Conservation (phyloP, 2,888 invertebrate genomes). For the Oscheius sp. region DNA sequence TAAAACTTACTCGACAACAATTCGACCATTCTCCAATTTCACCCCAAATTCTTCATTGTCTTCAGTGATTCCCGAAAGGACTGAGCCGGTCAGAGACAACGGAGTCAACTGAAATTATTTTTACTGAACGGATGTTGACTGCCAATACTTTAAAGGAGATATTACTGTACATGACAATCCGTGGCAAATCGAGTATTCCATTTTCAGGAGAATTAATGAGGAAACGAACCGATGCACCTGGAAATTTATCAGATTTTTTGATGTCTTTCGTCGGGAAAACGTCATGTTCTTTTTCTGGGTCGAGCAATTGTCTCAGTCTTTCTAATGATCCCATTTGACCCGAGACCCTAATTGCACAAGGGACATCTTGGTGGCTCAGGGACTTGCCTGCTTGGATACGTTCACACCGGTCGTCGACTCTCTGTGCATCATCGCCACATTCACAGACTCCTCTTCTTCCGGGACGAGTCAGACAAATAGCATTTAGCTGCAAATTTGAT, state of each 20-base stretch:
- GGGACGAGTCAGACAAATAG: slow-evolving; percentile 45
- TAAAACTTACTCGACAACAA: slow-evolving; percentile 50
- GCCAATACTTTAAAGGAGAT: slow-evolving; percentile 14
- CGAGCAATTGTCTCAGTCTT: neutral
- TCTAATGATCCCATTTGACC: slow-evolving; percentile 14
- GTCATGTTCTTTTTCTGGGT: neutral
- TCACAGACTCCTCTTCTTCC: slow-evolving; percentile 50
- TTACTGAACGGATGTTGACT: neutral
- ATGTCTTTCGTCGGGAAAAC: neutral
- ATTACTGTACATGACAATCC: slow-evolving; percentile 29
- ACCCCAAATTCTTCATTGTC: slow-evolving; percentile 17
- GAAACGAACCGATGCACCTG: slow-evolving; percentile 12
- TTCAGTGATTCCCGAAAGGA: slow-evolving; percentile 18
- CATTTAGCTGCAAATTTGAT: slow-evolving; percentile 38
- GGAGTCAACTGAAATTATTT: slow-evolving; percentile 24
- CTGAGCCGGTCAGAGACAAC: neutral
- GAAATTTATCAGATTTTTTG: neutral
- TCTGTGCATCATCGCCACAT: slow-evolving; percentile 40
- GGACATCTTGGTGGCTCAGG: neutral
- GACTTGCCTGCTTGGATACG: slow-evolving; percentile 8
- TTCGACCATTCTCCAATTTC: slow-evolving; percentile 42
- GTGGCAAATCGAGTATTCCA: neutral
- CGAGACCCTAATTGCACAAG: neutral
- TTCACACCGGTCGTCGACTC: slow-evolving; percentile 5
- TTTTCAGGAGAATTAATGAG: slow-evolving; percentile 9